Percentiles rank a stretch among this genome's conserved stretches.
Conservation (phyloP, 2,113 vertebrate species). For the Panurus biarmicus region DNA sequence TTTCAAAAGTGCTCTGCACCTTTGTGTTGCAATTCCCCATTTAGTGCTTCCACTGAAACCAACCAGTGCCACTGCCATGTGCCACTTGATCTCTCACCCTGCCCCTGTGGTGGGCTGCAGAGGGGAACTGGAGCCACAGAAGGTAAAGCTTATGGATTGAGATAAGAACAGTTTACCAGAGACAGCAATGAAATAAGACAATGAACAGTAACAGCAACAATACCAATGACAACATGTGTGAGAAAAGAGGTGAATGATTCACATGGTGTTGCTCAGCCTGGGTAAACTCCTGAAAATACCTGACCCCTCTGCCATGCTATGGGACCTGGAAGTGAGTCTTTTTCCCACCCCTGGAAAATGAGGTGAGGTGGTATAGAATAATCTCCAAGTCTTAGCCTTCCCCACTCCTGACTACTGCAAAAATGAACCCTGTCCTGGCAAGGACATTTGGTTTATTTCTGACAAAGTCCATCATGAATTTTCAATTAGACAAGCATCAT, state of each 20-base stretch:
- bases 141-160: background rate
- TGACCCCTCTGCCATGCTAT: background rate
- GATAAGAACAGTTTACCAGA: background rate
- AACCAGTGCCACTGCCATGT: too few relatives aligned
- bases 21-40: background rate
- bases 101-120: background rate
- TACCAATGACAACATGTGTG: rapidly evolving
- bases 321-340: background rate
- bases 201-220: background rate
- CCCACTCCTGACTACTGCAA: background rate
- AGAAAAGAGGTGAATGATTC: background rate
- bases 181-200: background rate
- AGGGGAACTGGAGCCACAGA: background rate
- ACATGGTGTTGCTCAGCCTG: background rate
- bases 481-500: background rate
- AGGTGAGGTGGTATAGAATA: background rate
- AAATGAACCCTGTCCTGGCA: background rate
- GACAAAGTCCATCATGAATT: background rate
- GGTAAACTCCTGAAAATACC: background rate
- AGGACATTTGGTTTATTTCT: background rate
- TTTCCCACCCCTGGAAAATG: background rate
- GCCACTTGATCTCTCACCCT: background rate
- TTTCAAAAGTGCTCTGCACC: background rate
- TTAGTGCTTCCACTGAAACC: background rate
- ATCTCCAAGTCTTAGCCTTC: background rate